Percentiles rank a stretch among this genome's conserved stretches.
These are phyloP conservation scores for Ifrita kowaldi DNA, from an alignment of 2,113 vertebrate genomes.

Conservation along the genomic window DNA sequence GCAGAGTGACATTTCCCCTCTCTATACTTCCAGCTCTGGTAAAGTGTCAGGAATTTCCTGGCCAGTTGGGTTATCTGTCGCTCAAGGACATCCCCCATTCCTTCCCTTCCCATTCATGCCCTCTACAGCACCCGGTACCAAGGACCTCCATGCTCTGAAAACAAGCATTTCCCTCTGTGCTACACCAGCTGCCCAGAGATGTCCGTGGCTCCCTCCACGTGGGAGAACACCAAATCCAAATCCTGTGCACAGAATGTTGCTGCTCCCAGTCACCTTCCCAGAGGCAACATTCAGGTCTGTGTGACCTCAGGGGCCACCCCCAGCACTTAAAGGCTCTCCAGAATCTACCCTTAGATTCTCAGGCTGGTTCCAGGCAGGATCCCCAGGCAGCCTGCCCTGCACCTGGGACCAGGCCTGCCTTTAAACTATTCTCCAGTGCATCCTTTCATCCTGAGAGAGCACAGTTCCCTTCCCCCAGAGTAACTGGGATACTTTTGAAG, in stretches of 20 bases:
- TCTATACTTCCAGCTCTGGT: background rate
- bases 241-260: accelerated
- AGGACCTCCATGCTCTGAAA: accelerated
- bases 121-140: accelerated
- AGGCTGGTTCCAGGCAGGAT: background rate
- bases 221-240: background rate
- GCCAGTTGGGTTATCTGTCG: accelerated
- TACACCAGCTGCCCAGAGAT: accelerated
- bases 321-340: background rate
- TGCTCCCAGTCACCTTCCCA: background rate
- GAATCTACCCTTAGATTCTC: background rate
- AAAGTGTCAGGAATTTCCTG: background rate
- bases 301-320: background rate
- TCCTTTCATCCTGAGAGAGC: background rate
- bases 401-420: background rate
- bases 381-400: background rate
- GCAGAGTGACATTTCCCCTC: background rate
- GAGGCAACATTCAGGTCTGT: accelerated
- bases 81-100: accelerated
- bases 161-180: accelerated
- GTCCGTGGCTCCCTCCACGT: accelerated
- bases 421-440: background rate
- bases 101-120: accelerated
- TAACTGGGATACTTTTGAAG: slow-evolving; percentile 16
- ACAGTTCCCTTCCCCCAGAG: background rate